phyloP scores from a whole-genome alignment of 2,888 invertebrate genomes.

The Diplazon laetatorius region DNA sequence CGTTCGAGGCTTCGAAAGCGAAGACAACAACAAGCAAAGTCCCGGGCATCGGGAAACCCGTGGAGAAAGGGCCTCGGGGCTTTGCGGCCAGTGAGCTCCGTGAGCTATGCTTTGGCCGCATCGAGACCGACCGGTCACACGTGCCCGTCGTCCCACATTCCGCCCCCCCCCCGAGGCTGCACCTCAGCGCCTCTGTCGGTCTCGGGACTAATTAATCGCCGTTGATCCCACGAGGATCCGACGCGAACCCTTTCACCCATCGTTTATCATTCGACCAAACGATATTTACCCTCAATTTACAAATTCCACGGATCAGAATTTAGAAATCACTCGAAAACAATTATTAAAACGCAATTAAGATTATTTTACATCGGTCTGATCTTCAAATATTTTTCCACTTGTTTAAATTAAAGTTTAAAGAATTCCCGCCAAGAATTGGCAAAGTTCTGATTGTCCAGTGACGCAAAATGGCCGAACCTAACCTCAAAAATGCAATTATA shows the following conservation, averaged over 20 bases:
- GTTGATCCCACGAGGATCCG: conserved; percentile 36
- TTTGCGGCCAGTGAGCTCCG: conserved; percentile 45
- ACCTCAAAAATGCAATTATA: too few species aligned
- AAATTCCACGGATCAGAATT: neutral
- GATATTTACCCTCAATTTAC: neutral
- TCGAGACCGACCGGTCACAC: conserved; percentile 47
- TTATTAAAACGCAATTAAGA: neutral
- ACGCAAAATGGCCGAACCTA: too few species aligned
- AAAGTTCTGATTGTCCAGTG: too few species aligned
- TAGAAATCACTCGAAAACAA: neutral
- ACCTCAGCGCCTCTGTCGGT: conserved; percentile 6
- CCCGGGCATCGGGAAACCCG: conserved; percentile 76
- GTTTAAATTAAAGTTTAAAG: too few species aligned
- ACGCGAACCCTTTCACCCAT: conserved; percentile 22
- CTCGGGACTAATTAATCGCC: conserved; percentile 47
- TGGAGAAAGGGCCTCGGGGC: conserved; percentile 71
- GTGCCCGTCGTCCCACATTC: conserved; percentile 6
- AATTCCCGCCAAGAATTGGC: too few species aligned
- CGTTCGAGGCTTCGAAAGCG: conserved; percentile 52
- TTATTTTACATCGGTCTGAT: too few species aligned
- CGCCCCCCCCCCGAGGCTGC: neutral
- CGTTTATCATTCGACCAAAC: conserved; percentile 35
- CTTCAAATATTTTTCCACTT: too few species aligned
- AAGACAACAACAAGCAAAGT: conserved; percentile 74
- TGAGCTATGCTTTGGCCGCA: conserved; percentile 28